phyloP scores from a whole-genome alignment of 2,113 vertebrate species.

The Dicentrarchus labrax region DNA sequence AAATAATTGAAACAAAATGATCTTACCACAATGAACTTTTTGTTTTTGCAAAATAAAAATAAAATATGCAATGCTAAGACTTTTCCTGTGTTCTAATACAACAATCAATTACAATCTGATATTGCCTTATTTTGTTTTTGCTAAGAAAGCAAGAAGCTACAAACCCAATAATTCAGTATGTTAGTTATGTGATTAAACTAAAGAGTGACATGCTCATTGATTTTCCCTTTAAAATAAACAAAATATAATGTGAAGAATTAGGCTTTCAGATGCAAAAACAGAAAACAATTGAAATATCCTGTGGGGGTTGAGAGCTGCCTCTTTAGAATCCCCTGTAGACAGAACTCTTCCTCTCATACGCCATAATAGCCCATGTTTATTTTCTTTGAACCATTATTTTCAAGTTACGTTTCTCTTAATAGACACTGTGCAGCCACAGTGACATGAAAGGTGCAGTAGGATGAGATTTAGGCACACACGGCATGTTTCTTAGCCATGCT shows the following conservation, averaged over 20 bases:
- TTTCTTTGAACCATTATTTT: slow-evolving; percentile 1
- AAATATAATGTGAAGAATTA: not conserved
- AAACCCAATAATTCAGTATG: not conserved
- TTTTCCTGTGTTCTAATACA: not conserved
- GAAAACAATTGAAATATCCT: not conserved
- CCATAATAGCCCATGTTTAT: not conserved
- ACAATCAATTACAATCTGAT: not conserved
- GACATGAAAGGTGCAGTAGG: slow-evolving; percentile 13
- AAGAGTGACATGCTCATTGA: not conserved
- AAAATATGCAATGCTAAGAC: not conserved
- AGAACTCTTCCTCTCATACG: not conserved
- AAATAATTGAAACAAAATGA: not conserved
- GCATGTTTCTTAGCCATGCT: slow-evolving; percentile 31
- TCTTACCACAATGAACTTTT: not conserved
- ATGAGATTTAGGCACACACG: slow-evolving; percentile 6
- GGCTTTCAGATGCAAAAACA: not conserved
- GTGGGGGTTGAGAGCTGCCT: not conserved
- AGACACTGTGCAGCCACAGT: not conserved
- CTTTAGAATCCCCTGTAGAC: slow-evolving; percentile 1
- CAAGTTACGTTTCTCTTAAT: not conserved
- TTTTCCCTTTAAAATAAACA: not conserved
- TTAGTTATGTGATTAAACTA: not conserved
- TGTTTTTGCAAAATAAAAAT: not conserved
- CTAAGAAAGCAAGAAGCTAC: not conserved
- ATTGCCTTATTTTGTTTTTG: not conserved